Evolutionary conservation across 2,113 vertebrate species (phyloP).

Genomic region (Promerops cafer): DNA sequence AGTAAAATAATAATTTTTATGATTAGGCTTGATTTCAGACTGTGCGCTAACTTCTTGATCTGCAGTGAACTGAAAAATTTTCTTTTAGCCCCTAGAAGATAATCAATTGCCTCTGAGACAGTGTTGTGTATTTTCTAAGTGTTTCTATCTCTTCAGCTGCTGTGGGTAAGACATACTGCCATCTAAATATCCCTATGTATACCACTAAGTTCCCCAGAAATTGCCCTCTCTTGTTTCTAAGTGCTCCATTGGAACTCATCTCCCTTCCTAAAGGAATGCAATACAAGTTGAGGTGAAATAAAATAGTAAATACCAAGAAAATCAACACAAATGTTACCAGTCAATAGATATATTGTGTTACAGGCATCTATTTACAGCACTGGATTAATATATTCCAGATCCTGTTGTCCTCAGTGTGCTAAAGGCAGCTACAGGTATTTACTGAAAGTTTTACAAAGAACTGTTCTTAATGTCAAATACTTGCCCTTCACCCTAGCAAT

Average conservation of each 20-base stretch:
- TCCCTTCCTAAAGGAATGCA: background rate
- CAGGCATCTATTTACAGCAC: background rate
- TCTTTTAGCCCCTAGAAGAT: background rate
- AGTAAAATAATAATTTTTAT: background rate
- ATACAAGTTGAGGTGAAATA: background rate
- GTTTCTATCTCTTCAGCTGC: background rate
- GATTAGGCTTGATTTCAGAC: background rate
- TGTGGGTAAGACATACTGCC: background rate
- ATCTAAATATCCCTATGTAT: background rate
- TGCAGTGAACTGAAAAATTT: background rate
- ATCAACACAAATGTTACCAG: background rate
- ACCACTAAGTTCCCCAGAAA: background rate
- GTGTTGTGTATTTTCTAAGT: background rate
- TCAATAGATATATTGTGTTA: background rate
- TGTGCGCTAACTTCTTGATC: background rate
- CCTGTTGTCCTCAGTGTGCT: background rate
- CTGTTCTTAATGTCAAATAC: background rate
- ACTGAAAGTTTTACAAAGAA: background rate
- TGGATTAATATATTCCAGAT: background rate
- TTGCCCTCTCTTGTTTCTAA: background rate
- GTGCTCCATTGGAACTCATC: background rate
- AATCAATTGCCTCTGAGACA: background rate
- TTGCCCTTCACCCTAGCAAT: background rate
- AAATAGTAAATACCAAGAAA: background rate
- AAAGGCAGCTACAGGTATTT: background rate